Conservation (phyloP, 2,797 vertebrate species). For the Halcyon badia region DNA sequence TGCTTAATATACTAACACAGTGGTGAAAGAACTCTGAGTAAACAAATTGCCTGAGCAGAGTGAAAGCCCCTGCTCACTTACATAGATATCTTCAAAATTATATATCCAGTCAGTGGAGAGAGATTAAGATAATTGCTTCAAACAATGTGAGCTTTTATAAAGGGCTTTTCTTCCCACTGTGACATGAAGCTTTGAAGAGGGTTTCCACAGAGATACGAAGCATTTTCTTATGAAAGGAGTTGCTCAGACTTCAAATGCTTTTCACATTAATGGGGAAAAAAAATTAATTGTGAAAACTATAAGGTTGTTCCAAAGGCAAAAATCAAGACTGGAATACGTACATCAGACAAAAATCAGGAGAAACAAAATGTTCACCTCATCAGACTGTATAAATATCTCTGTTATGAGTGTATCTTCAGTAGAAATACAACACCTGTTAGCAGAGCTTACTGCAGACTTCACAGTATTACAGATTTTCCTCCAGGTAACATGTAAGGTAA, state of each 20-base stretch:
- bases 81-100: background rate
- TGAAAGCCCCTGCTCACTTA: background rate
- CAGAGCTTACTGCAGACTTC: background rate
- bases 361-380: background rate
- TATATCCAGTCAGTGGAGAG: background rate
- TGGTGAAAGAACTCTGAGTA: background rate
- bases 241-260: constrained; percentile 33
- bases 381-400: background rate
- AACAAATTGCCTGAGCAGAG: background rate
- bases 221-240: background rate
- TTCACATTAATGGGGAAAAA: background rate
- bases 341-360: background rate
- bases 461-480: background rate
- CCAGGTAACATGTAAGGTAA: background rate
- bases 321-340: background rate
- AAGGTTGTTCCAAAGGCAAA: background rate
- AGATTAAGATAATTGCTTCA: constrained; percentile 53
- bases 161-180: background rate
- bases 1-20: background rate
- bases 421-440: background rate
- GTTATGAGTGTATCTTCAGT: background rate
- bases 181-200: constrained; percentile 15
- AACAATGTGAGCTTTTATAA: constrained; percentile 26
- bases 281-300: background rate
- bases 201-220: constrained; percentile 23